Base-by-base conservation (phyloP, 2,888 invertebrate species). In the Drosophila meridionalis region DNA sequence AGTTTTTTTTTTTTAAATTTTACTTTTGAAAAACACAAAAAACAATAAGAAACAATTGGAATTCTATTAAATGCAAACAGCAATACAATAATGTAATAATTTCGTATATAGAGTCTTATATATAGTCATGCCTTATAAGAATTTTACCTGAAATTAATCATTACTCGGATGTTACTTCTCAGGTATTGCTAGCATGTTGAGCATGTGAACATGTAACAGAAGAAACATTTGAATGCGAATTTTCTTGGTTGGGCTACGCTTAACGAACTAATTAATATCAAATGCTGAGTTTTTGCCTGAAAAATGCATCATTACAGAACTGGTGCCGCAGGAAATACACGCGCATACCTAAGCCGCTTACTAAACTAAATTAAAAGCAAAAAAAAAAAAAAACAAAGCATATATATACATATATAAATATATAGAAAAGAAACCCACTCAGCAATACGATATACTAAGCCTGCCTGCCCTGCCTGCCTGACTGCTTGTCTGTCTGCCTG, bases 321-420 rank as follows among this genome's bases (percentile, higher is more conserved):
- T 76, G 40, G 64, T 64, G 40, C 48, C 57, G 73, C 73, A 58
- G 76, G 77, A 68, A 63, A 63, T 14, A 56, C 56, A 42, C 56
- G 56, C 42, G 42, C 30, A 58, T 48, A 50, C 40, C 40, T 42
- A 72, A 43, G 53, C 57, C 50, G 61, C 60, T 57, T 53, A 77
- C 71, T 77, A 75, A 77, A 67, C 67, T 72, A 72, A 77, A 65
- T 45, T 52, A 58, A 47, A 55, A 55, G 38, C 38, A 68, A 42
- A 32, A 36, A 36, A 42, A 45, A 11, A 6, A 40, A 6, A 8
- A 42, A 8, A n/a, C 2, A n/a, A 9, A 20, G 20, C 20, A 20
- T 20, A 20, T 20, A 20, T 20, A 20, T 12, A n/a, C n/a, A 38
- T 12, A 38, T 38, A 40, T 14, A 20, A 38, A 40, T 36, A 56